Evolutionary conservation across 1,140 invertebrate species (phyloP).

Genomic region (Aphaenogaster ashmeadi): DNA sequence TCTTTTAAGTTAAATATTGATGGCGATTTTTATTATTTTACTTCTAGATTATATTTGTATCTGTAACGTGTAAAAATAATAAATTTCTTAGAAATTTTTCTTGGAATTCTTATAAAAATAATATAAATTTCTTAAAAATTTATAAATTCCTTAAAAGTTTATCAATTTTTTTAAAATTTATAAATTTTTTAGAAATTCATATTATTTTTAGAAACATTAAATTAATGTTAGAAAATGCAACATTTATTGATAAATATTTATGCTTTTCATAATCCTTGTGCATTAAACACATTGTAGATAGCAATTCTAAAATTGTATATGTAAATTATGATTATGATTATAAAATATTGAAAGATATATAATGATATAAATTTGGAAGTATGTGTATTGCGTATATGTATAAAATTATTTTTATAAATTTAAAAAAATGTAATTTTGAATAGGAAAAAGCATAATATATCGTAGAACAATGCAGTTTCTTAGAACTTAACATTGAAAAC

Average conservation of each 20-base stretch:
- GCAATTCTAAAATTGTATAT: slow-evolving; percentile 4
- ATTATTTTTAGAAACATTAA: too few species aligned
- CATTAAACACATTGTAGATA: neutral
- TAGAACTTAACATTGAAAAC: neutral
- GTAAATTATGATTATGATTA: neutral
- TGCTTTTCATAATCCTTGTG: neutral
- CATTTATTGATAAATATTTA: neutral
- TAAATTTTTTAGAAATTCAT: neutral
- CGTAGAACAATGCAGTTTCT: neutral
- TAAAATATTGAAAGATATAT: neutral
- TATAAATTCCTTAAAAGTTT: neutral
- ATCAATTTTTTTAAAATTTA: neutral
- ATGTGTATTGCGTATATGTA: neutral
- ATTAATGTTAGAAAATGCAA: neutral
- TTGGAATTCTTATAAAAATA: neutral
- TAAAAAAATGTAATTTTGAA: neutral
- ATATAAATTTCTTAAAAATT: neutral
- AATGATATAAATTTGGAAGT: neutral
- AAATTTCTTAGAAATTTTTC: neutral
- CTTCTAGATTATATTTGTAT: neutral
- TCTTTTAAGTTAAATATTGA: neutral
- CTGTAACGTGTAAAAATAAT: neutral
- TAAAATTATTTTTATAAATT: neutral
- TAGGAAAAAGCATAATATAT: neutral
- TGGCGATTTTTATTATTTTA: neutral